Base-by-base conservation (phyloP, 2,888 invertebrate genomes). In the Embidobia sp. region DNA sequence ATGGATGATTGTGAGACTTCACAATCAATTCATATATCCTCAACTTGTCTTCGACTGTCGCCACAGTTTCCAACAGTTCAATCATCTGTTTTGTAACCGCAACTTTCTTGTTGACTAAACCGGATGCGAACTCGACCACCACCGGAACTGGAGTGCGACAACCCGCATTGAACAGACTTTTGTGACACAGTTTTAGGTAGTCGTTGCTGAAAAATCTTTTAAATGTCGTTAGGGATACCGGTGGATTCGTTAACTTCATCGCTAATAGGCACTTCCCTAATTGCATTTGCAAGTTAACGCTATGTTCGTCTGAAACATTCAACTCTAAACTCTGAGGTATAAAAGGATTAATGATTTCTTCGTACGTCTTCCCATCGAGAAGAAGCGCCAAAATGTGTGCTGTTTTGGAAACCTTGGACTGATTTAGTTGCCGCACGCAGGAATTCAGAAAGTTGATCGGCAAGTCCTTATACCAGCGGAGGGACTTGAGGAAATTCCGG, bases 81-180 rank as follows among this genome's bases (percentile, higher is more conserved):
- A 89, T 80, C 0, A 84, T 86, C 13, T 87, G 85, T 63, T 89
- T 90, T 6, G 77, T 85, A 0, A 86, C 74, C 0, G 87, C 82
- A 0, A 88, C 84, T 0, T 82, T 82, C 33, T 80, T 64, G 0
- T 66, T 67, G 0, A 78, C 15, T 1, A 89, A 63, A 0, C 15
- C 53, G 6, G 55, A 72, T 0, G 83, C 81, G 35, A 86, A 86
- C 0, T 75, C 6, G 0, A 83, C 13, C 0, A 86, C 82, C 6
- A 7, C 15, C 1, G 29, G 19, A 18, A 10, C 4, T 2, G 82
- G 79, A 0, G 49, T 11, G 0, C 79, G 10, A 2, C 82, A 48
- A 1, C 82, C 53, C 0, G 78, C 74, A 7, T 78, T 84, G 0
- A 13, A 27, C 2, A 66, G 7, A 4, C 11, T n/a, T 26, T 13